Percentiles rank a stretch among this genome's conserved stretches.
Evolutionary conservation across 2,797 vertebrate genomes (phyloP).

Genomic region (Sebastes goodei): DNA sequence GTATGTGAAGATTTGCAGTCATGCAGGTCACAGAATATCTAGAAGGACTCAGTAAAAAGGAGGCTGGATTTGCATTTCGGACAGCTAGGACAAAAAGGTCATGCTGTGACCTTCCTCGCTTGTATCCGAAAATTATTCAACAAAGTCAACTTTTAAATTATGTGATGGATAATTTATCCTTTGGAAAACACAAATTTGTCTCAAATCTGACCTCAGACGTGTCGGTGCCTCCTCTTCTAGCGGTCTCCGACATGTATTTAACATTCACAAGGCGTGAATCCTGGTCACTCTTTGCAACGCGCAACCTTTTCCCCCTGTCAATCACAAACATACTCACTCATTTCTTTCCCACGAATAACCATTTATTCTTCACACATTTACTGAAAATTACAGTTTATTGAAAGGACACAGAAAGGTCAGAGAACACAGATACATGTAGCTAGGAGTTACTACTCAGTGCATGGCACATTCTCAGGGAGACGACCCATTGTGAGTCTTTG

Average conservation of each 20-base stretch:
- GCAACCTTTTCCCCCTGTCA: conserved; percentile 16
- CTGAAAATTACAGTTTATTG: conserved; percentile 88
- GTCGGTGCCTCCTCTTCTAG: background rate
- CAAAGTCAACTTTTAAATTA: background rate
- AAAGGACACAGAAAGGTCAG: conserved; percentile 87
- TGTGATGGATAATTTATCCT: background rate
- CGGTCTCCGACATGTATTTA: background rate
- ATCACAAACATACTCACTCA: conserved; percentile 69
- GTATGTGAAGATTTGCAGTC: background rate
- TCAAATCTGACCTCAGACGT: background rate
- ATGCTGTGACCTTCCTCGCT: background rate
- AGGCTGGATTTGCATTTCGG: background rate
- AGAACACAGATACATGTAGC: conserved; percentile 84
- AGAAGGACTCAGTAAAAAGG: background rate
- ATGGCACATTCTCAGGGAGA: conserved; percentile 89
- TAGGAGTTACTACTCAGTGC: conserved; percentile 88
- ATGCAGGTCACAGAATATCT: background rate
- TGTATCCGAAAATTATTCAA: background rate
- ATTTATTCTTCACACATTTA: conserved; percentile 86
- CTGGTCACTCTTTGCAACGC: background rate
- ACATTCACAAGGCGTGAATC: conserved; percentile 1
- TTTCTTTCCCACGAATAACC: conserved; percentile 83
- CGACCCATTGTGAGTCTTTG: conserved; percentile 89
- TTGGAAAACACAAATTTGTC: background rate
- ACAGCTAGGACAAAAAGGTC: background rate